phyloP scores from a whole-genome alignment of 2,888 invertebrate genomes.

The Agriopis leucophaearia region DNA sequence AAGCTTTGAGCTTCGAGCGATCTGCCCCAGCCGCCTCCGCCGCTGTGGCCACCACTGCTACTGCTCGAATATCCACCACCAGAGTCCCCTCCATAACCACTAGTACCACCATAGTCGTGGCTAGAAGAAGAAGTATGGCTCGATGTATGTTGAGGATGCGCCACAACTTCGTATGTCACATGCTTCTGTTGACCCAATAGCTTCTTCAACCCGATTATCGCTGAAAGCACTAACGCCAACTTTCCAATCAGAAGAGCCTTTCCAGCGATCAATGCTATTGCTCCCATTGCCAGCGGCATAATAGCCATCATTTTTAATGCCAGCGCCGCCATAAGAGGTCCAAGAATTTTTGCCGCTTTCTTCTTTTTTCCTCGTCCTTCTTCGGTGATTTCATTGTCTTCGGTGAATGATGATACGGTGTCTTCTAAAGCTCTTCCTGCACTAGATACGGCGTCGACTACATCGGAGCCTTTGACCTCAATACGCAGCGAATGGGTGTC shows the following conservation, averaged over 20 bases:
- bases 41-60: constrained; percentile 79
- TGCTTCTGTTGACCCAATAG: constrained; percentile 93
- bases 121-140: constrained; percentile 90
- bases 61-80: constrained; percentile 81
- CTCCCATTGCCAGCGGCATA: constrained; percentile 92
- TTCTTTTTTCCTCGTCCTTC: constrained; percentile 94
- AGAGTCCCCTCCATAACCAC: constrained; percentile 88
- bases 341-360: constrained; percentile 92
- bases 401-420: constrained; percentile 88
- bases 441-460: constrained; percentile 92
- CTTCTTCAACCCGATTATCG: constrained; percentile 94
- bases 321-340: constrained; percentile 91
- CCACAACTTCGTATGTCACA: constrained; percentile 95
- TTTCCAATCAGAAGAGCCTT: constrained; percentile 95
- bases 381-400: constrained; percentile 85
- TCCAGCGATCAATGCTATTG: constrained; percentile 94
- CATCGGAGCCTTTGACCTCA: constrained; percentile 94
- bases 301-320: constrained; percentile 93
- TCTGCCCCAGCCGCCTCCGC: constrained; percentile 90
- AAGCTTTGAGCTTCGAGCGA: constrained; percentile 91
- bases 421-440: constrained; percentile 93
- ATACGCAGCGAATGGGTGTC: constrained; percentile 93
- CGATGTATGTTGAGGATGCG: constrained; percentile 92
- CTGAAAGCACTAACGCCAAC: constrained; percentile 93
- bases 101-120: constrained; percentile 88